Base-by-base conservation (phyloP, 2,797 vertebrate species). In the Clarias platycephalus region DNA sequence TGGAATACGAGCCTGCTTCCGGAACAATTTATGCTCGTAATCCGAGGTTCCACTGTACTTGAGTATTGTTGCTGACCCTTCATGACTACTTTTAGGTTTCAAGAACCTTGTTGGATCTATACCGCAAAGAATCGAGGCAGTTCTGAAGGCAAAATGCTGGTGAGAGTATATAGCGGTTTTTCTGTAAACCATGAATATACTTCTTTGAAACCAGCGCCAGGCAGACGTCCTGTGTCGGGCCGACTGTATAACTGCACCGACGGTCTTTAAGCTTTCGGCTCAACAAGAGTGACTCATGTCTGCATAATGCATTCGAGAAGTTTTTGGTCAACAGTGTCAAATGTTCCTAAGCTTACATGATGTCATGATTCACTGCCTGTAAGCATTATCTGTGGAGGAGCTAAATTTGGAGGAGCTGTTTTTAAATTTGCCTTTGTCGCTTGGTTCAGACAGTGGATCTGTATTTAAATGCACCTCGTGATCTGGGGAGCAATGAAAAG, bases 401-500 rank as follows among this genome's bases (percentile, higher is more conserved):
- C 64, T 89, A 84, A 78, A 79, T 86, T 77, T 86, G 77, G 68
- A 76, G 22, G 55, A 40, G 57, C 75, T 31, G 10, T 60, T 37
- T 60, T 77, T 62, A 62, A 62, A 77, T 60, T 40, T 26, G 77
- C 60, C 26, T n/a, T 22, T 13, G 74, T 82, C 66, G 13, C 72
- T 58, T 66, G 0, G 4, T 18, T 86, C 31, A 40, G 55, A n/a
- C 37, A 34, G 53, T 40, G 53, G 49, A 40, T 70, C 3, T 18
- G 58, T 76, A 58, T 76, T 62, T 86, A 72, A 86, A 78, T 31
- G 68, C 76, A 79, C 55, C 80, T 83, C 77, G 77, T 87, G 77
- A 88, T 87, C 76, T 64, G 6, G 16, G 63, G 74, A 75, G 79
- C 81, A 75, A 85, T 68, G 85, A 81, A 84, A 86, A 87, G 79